phyloP scores from a whole-genome alignment of 2,888 invertebrate species.

The Ormyrus thymus region DNA sequence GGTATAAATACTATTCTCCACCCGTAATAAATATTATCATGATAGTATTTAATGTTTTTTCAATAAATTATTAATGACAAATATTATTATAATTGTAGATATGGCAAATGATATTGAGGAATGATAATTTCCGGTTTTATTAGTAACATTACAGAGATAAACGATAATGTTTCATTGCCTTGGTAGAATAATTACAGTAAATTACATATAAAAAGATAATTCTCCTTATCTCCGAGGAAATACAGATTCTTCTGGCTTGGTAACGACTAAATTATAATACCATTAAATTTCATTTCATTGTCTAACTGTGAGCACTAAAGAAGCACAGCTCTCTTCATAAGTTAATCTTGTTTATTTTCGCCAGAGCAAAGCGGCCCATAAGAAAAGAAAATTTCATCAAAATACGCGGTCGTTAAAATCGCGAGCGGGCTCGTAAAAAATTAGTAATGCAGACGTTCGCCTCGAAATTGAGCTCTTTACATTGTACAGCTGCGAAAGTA shows the following conservation, averaged over 20 bases:
- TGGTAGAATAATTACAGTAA: conserved; percentile 25
- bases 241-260: conserved; percentile 3
- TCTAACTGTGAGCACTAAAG: not conserved
- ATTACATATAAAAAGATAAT: conserved; percentile 20
- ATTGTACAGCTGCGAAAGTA: too few relatives aligned
- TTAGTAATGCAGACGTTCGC: not conserved
- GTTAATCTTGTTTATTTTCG: too few relatives aligned
- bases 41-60: too few relatives aligned
- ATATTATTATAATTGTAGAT: conserved; percentile 27
- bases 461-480: too few relatives aligned
- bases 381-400: too few relatives aligned
- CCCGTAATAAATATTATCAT: too few relatives aligned
- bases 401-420: too few relatives aligned
- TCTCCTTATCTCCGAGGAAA: conserved; percentile 16
- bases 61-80: conserved; percentile 13
- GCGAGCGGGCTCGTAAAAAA: too few relatives aligned
- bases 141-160: conserved; percentile 16
- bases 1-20: too few relatives aligned
- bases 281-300: conserved; percentile 21
- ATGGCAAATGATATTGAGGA: conserved; percentile 4
- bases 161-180: conserved; percentile 23
- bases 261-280: conserved; percentile 17
- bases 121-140: conserved; percentile 35
- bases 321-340: too few relatives aligned
- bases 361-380: too few relatives aligned